Percentiles rank a stretch among this genome's conserved stretches.
phyloP scores from a whole-genome alignment of 2,797 vertebrate genomes.

The Rhynchotus rufescens region DNA sequence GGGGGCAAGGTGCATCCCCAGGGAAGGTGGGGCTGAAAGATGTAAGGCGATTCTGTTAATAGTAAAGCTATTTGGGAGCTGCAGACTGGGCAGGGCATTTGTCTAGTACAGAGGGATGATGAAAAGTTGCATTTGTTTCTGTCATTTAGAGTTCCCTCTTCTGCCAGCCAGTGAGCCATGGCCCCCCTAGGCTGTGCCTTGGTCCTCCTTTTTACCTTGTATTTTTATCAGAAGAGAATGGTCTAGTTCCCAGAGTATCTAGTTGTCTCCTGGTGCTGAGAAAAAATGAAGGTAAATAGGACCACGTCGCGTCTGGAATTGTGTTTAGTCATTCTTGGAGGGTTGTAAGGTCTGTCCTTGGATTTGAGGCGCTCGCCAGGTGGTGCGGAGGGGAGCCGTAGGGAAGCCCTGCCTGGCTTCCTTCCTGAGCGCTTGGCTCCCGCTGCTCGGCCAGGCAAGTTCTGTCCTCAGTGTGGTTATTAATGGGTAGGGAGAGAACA shows the following conservation, averaged over 20 bases:
- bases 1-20: neutral
- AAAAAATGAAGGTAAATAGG: neutral
- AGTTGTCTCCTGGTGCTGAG: neutral
- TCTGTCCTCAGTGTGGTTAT: neutral
- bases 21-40: neutral
- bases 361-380: neutral
- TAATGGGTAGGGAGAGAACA: neutral
- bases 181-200: neutral
- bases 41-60: neutral
- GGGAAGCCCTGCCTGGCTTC: neutral
- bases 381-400: neutral
- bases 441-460: neutral
- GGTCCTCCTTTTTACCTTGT: neutral
- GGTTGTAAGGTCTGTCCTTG: neutral
- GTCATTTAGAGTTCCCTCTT: neutral
- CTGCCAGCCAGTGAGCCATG: neutral
- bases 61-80: neutral
- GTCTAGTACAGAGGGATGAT: neutral
- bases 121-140: conserved; percentile 19
- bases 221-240: neutral
- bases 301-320: neutral
- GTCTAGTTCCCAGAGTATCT: neutral
- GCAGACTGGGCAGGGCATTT: neutral
- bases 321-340: neutral
- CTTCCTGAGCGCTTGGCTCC: neutral